Percentiles rank a stretch among this genome's conserved stretches.
These are phyloP conservation scores for Anguilla rostrata DNA, from an alignment of 2,113 vertebrate species.

Conservation along the genomic window DNA sequence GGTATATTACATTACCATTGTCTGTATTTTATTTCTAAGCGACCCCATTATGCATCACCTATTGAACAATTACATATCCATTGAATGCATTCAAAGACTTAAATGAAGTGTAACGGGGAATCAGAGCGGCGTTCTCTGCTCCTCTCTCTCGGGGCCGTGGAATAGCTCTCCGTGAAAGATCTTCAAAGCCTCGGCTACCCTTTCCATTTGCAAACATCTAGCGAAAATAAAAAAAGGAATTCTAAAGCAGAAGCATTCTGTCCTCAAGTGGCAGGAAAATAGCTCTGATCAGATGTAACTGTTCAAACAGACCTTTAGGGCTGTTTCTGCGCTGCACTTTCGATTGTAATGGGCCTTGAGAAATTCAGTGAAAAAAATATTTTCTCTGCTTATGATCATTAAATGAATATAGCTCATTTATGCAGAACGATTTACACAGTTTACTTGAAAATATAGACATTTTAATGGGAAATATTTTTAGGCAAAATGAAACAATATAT, in stretches of 20 bases:
- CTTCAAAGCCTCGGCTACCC: conserved; percentile 48
- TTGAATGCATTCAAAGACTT: conserved; percentile 56
- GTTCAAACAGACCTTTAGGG: conserved; percentile 11
- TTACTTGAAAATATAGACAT: background rate
- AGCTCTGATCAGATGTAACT: conserved; percentile 28
- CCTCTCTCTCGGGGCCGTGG: conserved; percentile 45
- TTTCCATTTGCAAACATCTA: conserved; percentile 31
- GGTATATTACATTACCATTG: conserved; percentile 64
- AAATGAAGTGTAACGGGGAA: conserved; percentile 68
- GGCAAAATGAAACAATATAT: background rate
- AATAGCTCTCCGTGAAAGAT: conserved; percentile 35
- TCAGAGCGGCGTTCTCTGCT: conserved; percentile 50
- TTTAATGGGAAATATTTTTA: background rate
- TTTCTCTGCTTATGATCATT: background rate
- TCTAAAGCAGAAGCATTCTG: conserved; percentile 21
- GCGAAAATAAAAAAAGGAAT: conserved; percentile 31
- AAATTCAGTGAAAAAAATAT: background rate
- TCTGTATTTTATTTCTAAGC: conserved; percentile 63
- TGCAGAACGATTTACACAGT: background rate
- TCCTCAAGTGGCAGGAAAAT: background rate
- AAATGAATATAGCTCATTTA: background rate
- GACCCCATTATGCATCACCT: conserved; percentile 63
- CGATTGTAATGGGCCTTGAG: conserved; percentile 22
- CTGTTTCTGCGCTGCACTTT: conserved; percentile 13
- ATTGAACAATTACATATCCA: conserved; percentile 67